Percentiles rank a stretch among this genome's conserved stretches.
Evolutionary conservation across 2,797 vertebrate species (phyloP).

Genomic region (Catostomus latipinnis): DNA sequence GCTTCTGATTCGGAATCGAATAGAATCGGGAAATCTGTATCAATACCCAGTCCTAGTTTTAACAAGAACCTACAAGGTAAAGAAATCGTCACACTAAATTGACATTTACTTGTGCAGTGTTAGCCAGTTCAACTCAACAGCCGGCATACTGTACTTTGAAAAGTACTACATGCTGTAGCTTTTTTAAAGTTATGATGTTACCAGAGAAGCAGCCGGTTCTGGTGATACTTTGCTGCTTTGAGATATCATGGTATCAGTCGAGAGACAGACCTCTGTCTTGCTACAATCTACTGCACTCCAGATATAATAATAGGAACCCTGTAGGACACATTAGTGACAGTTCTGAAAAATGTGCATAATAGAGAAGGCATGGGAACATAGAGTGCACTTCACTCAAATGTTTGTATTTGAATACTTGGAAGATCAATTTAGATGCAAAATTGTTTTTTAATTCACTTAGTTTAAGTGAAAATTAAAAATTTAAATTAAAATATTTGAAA

Average conservation of each 20-base stretch:
- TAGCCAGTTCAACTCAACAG: not conserved
- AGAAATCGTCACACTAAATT: not conserved
- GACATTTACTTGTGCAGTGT: not conserved
- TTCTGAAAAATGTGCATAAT: not conserved
- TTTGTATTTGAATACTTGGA: too few species aligned
- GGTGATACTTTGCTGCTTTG: not conserved
- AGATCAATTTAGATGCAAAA: too few species aligned
- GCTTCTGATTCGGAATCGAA: too few species aligned
- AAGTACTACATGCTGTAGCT: not conserved
- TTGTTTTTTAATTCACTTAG: too few species aligned
- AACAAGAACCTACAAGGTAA: not conserved
- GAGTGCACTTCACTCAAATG: not conserved
- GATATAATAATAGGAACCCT: not conserved
- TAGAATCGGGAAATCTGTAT: too few species aligned
- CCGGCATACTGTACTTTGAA: too few species aligned
- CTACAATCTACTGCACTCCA: not conserved
- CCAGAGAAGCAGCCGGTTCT: not conserved
- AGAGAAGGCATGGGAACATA: not conserved
- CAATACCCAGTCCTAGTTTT: not conserved
- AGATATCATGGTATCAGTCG: slow-evolving; percentile 11
- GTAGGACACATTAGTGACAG: not conserved
- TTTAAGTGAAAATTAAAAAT: too few species aligned
- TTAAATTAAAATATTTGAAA: too few species aligned
- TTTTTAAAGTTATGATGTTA: not conserved
- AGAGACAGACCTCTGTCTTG: not conserved